These are phyloP conservation scores for Drosophila novamexicana DNA, from an alignment of 1,140 invertebrate species.

Conservation along the genomic window DNA sequence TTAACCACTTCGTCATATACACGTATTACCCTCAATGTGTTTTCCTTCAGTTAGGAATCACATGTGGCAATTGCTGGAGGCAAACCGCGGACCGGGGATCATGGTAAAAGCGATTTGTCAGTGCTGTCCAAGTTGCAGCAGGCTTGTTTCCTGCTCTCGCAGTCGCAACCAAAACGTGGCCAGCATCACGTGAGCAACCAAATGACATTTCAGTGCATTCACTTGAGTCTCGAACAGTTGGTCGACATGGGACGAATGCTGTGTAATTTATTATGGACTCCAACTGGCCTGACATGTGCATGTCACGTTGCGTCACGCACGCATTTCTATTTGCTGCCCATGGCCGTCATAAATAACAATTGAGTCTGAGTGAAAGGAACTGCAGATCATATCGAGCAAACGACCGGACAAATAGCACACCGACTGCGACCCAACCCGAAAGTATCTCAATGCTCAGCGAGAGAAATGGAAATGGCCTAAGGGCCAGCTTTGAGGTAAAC, in stretches of 20 bases:
- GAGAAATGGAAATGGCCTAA: neutral
- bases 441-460: constrained; percentile 10
- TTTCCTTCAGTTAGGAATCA: neutral
- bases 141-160: constrained; percentile 38
- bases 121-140: constrained; percentile 45
- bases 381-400: constrained; percentile 42
- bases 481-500: neutral
- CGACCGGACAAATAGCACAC: constrained; percentile 24
- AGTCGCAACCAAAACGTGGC: constrained; percentile 38
- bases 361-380: constrained; percentile 2
- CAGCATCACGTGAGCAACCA: constrained; percentile 18
- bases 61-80: neutral
- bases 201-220: constrained; percentile 21
- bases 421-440: neutral
- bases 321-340: constrained; percentile 67
- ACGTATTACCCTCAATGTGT: too few species aligned
- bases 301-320: constrained; percentile 49
- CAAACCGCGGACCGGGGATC: neutral
- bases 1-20: too few species aligned
- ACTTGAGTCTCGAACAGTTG: constrained; percentile 5
- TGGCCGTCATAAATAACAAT: constrained; percentile 73
- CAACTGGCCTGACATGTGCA: constrained; percentile 50
- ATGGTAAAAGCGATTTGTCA: constrained; percentile 63
- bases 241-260: neutral
- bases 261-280: neutral